phyloP scores from a whole-genome alignment of 2,888 invertebrate species.

The Clepsis dumicolana region DNA sequence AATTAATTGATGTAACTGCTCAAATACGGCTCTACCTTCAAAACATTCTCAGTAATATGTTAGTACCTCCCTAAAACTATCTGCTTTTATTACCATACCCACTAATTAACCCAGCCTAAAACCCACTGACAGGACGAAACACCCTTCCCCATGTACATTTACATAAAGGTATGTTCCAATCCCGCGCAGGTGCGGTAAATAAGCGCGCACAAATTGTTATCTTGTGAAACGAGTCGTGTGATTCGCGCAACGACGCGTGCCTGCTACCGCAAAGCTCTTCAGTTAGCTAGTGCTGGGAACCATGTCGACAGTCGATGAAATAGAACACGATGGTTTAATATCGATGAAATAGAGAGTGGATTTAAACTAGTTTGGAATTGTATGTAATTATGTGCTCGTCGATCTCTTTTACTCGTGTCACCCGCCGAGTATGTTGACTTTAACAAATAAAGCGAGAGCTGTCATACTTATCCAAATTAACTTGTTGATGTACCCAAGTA shows the following conservation, averaged over 20 bases:
- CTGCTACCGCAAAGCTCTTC: constrained; percentile 78
- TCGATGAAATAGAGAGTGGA: background rate
- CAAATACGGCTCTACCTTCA: background rate
- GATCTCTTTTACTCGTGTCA: no score
- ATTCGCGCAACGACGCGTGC: constrained; percentile 84
- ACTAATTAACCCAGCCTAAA: constrained; percentile 5
- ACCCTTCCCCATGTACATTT: constrained; percentile 43
- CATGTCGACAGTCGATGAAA: constrained; percentile 23
- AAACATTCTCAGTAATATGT: no score
- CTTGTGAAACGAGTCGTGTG: constrained; percentile 86
- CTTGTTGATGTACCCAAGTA: no score
- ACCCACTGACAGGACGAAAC: constrained; percentile 25
- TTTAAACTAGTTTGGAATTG: no score
- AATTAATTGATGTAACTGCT: no score
- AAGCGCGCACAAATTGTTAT: constrained; percentile 85
- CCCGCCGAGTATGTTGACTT: no score
- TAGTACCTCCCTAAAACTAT: background rate
- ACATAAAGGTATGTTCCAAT: constrained; percentile 67
- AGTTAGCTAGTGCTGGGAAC: constrained; percentile 68
- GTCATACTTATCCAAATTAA: no score
- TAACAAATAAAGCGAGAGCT: no score
- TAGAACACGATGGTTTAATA: background rate
- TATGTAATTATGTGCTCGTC: no score
- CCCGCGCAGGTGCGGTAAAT: constrained; percentile 77
- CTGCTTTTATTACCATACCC: background rate